phyloP scores from a whole-genome alignment of 2,113 vertebrate species.

The Hemibagrus wyckioides region DNA sequence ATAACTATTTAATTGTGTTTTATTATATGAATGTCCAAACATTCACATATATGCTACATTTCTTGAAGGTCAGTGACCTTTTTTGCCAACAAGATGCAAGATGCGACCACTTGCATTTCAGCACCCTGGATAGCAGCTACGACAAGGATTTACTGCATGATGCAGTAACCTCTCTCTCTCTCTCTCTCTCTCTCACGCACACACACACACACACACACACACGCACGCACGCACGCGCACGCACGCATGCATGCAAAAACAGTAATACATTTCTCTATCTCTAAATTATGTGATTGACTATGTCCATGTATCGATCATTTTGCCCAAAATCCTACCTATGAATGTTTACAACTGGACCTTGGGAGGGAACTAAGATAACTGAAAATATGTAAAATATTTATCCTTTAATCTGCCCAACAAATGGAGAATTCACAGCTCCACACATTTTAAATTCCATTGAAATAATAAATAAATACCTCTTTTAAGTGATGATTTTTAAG shows the following conservation, averaged over 20 bases:
- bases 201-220: too few relatives aligned
- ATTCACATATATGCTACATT: conserved; percentile 27
- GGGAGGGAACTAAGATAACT: neutral
- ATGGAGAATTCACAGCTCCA: neutral
- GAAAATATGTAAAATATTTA: neutral
- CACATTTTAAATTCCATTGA: neutral
- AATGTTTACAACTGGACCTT: neutral
- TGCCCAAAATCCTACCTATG: neutral
- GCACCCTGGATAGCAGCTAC: conserved; percentile 62
- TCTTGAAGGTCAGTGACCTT: conserved; percentile 19
- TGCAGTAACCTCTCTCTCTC: conserved; percentile 8
- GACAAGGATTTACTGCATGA: conserved; percentile 29
- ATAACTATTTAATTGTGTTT: neutral
- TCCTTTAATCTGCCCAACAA: neutral
- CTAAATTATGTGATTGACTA: neutral
- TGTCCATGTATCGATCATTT: neutral
- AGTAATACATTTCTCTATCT: neutral
- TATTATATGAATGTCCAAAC: neutral
- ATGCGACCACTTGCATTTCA: conserved; percentile 48
- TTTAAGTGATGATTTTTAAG: neutral
- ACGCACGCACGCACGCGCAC: too few relatives aligned
- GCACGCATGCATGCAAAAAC: neutral
- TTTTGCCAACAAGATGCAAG: neutral
- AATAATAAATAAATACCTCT: neutral
- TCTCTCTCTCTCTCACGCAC: neutral